A percentile compares a stretch with the other conserved stretches of the same genome.
These are phyloP conservation scores for Phlogophora meticulosa DNA, from an alignment of 2,888 invertebrate genomes.

Conservation along the genomic window DNA sequence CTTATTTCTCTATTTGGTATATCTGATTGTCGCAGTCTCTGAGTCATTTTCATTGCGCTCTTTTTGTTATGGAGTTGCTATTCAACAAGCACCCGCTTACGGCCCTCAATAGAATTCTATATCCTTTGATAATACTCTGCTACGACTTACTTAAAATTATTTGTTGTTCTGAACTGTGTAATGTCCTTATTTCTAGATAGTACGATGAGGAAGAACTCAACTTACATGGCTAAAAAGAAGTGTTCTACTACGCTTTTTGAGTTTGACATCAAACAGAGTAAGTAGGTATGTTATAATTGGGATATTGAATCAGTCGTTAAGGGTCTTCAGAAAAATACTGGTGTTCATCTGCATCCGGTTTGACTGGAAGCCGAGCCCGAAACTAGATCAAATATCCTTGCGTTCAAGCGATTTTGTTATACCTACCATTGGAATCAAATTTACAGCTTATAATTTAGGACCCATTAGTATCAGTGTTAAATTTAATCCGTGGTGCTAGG, in stretches of 20 bases:
- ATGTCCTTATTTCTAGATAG: slow-evolving; percentile 14
- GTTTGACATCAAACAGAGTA: no score
- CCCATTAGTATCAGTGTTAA: no score
- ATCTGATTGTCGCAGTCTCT: not conserved
- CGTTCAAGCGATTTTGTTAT: no score
- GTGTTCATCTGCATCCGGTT: no score
- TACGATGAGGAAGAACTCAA: slow-evolving; percentile 14
- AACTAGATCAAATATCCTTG: no score
- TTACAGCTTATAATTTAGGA: no score
- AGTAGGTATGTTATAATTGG: no score
- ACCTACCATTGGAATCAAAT: no score
- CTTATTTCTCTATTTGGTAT: not conserved
- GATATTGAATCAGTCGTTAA: no score
- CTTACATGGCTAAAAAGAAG: not conserved
- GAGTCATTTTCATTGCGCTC: slow-evolving; percentile 19
- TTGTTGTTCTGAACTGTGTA: slow-evolving; percentile 3
- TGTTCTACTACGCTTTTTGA: not conserved
- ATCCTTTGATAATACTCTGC: slow-evolving; percentile 7
- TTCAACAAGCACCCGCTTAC: slow-evolving; percentile 20
- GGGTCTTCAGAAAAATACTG: no score
- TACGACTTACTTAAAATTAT: slow-evolving; percentile 4
- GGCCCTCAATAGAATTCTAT: slow-evolving; percentile 30
- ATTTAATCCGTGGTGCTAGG: no score
- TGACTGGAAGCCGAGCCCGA: no score
- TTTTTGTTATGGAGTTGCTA: slow-evolving; percentile 7